Conservation (phyloP, 2,888 invertebrate species). For the Caenorhabditis becei region DNA sequence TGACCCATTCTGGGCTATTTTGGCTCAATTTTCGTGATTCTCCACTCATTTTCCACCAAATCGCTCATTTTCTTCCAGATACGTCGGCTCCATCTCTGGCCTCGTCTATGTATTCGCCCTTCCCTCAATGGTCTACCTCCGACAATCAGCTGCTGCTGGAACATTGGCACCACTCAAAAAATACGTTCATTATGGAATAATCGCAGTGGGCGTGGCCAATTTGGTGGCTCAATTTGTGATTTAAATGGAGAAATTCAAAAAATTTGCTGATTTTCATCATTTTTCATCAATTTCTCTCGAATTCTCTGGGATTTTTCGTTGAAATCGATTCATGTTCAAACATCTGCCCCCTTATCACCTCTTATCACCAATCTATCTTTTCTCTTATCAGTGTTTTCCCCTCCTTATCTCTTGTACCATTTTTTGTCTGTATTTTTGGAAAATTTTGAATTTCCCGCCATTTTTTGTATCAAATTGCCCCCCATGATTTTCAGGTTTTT, state of each 20-base stretch:
- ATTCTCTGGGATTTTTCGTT: neutral
- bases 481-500: too few relatives aligned
- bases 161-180: slow-evolving; percentile 57
- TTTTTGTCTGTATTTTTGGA: too few relatives aligned
- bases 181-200: slow-evolving; percentile 85
- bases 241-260: slow-evolving; percentile 40
- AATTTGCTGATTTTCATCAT: neutral
- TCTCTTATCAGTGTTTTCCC: neutral
- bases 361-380: too few relatives aligned
- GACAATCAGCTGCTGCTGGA: slow-evolving; percentile 83
- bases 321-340: slow-evolving; percentile 11
- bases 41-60: neutral
- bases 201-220: slow-evolving; percentile 88
- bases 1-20: too few relatives aligned
- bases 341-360: neutral
- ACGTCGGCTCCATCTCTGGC: slow-evolving; percentile 92
- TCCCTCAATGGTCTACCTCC: slow-evolving; percentile 89
- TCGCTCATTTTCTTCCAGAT: slow-evolving; percentile 85
- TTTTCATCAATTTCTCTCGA: slow-evolving; percentile 8
- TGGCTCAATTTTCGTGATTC: neutral
- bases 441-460: neutral
- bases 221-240: slow-evolving; percentile 88
- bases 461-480: neutral
- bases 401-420: too few relatives aligned
- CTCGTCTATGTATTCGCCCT: slow-evolving; percentile 91